Evolutionary conservation across 2,797 vertebrate species (phyloP), one percentile per base, ranked within the genome.

Genomic region (Benthosema pterotum): DNA sequence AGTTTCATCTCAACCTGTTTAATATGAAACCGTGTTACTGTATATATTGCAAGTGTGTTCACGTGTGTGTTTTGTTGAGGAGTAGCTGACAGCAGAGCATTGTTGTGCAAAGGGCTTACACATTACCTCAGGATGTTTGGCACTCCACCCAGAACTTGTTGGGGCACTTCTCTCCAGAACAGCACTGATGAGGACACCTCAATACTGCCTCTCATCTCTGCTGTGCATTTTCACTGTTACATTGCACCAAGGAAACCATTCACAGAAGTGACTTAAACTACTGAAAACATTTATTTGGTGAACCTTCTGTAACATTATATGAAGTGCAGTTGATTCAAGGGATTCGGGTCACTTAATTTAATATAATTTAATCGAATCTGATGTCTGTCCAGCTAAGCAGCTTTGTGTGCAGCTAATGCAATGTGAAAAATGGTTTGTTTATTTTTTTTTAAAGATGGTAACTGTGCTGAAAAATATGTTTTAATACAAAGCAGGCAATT

Each of bases 81-180:
- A 19, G 22, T 7, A 58, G 57, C 60, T 25, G 16, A 17, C 56
- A 13, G 47, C 22, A 25, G n/a, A 25, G 22, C 63, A 38, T 48
- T 67, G 53, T 71, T 19, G 72, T 67, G 55, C 50, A 32, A 69
- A 74, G 60, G 57, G 65, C 42, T 61, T 70, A 42, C 45, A 65
- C 64, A 71, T 79, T 45, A 66, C 74, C 76, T 88, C 75, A 57
- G 67, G 72, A 46, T 71, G 22, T 68, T 18, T 71, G 65, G 71
- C 62, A 63, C 63, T 64, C 67, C 65, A 38, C 72, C 56, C 60
- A 71, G 56, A 78, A 87, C 82, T 71, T 64, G 79, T 77, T 50
- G 1, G 69, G 78, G 60, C 68, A 57, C 58, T 68, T 79, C 69
- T 72, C 43, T 63, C 3, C 11, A 55, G 42, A 4, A 38, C 32